phyloP scores from a whole-genome alignment of 1,140 invertebrate genomes.

The Melanaphis sacchari region DNA sequence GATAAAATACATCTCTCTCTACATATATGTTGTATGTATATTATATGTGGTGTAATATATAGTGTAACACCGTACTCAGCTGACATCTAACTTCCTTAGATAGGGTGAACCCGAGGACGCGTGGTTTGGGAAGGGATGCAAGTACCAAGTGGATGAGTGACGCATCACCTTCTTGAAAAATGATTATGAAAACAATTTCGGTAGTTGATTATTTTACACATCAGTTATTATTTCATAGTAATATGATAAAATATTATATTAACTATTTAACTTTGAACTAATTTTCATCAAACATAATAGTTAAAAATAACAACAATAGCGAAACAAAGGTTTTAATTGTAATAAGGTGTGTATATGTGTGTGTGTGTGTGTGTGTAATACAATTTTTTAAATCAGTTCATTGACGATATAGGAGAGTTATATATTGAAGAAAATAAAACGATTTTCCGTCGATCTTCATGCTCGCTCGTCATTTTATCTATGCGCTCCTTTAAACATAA shows the following conservation, averaged over 20 bases:
- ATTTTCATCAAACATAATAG: background rate
- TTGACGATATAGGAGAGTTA: background rate
- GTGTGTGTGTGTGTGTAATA: background rate
- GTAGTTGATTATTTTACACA: background rate
- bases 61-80: background rate
- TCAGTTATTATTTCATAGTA: background rate
- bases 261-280: background rate
- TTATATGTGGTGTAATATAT: background rate
- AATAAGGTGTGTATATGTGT: too few species aligned
- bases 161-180: background rate
- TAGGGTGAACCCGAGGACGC: background rate
- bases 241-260: background rate
- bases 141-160: background rate
- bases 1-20: background rate
- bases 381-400: background rate
- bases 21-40: background rate
- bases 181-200: background rate
- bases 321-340: too few species aligned
- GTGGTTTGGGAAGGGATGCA: background rate
- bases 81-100: background rate
- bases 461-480: background rate
- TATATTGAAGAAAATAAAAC: background rate
- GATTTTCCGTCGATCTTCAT: background rate
- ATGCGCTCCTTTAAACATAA: background rate
- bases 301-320: background rate